Percentiles rank a stretch among this genome's conserved stretches.
These are phyloP conservation scores for Pemphigus obesinymphae DNA, from an alignment of 1,140 invertebrate genomes.

Conservation along the genomic window DNA sequence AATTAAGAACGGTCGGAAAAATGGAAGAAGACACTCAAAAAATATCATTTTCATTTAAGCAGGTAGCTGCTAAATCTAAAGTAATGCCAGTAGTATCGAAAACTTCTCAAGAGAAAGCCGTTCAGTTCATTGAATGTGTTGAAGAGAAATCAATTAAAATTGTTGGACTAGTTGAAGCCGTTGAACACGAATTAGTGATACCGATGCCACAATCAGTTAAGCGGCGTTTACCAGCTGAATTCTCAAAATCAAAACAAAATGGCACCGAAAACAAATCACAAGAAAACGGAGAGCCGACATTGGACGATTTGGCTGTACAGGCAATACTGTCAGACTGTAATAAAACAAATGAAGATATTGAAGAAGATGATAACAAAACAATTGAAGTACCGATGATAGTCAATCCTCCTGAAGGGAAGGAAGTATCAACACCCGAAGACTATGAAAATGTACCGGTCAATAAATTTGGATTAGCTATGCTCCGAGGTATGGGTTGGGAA, in stretches of 20 bases:
- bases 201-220: slow-evolving; percentile 40
- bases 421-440: slow-evolving; percentile 74
- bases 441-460: slow-evolving; percentile 85
- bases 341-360: slow-evolving; percentile 47
- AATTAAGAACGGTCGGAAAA: no score
- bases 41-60: slow-evolving; percentile 72
- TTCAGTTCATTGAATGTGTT: slow-evolving; percentile 68
- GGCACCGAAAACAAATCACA: background rate
- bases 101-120: slow-evolving; percentile 50
- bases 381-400: slow-evolving; percentile 56
- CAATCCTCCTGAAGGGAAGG: slow-evolving; percentile 55
- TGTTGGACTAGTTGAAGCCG: slow-evolving; percentile 38
- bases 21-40: slow-evolving; percentile 60
- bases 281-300: slow-evolving; percentile 41
- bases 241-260: background rate
- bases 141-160: slow-evolving; percentile 68
- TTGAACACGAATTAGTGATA: slow-evolving; percentile 42
- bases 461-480: slow-evolving; percentile 84
- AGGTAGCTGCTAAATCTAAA: slow-evolving; percentile 62
- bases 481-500: slow-evolving; percentile 92
- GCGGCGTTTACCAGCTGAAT: background rate
- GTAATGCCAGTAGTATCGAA: slow-evolving; percentile 49
- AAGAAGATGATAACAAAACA: slow-evolving; percentile 48
- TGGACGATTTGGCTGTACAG: slow-evolving; percentile 55
- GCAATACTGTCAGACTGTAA: slow-evolving; percentile 56